Evolutionary conservation across 2,113 vertebrate species (phyloP).

Genomic region (Sisor rabdophorus): DNA sequence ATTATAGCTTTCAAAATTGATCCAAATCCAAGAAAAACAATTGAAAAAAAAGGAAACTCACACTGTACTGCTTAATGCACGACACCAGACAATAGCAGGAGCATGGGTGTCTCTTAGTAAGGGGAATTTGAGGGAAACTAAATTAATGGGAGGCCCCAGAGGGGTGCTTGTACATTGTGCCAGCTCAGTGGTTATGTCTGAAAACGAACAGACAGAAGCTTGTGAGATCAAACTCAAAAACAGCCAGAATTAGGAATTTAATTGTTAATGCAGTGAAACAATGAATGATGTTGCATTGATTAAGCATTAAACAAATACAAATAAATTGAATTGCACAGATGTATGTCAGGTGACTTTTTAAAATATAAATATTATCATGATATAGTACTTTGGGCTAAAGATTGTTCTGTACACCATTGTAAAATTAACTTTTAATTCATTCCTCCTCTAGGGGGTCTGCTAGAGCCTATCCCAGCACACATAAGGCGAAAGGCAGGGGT

Average conservation of each 20-base stretch:
- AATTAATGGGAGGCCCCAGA: background rate
- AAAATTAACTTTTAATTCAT: too few relatives aligned
- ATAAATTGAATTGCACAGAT: too few relatives aligned
- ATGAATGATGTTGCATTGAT: too few relatives aligned
- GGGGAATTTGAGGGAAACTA: constrained; percentile 18
- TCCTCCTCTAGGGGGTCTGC: too few relatives aligned
- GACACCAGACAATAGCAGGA: constrained; percentile 3
- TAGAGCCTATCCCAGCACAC: too few relatives aligned
- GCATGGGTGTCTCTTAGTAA: background rate
- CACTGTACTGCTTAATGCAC: background rate
- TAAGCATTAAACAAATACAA: too few relatives aligned
- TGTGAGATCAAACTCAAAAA: background rate
- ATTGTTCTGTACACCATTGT: too few relatives aligned
- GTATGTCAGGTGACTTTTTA: background rate
- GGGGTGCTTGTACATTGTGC: background rate
- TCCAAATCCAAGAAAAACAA: constrained; percentile 19
- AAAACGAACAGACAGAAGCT: background rate
- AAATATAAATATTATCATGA: background rate
- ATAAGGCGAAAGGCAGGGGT: too few relatives aligned
- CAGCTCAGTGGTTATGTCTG: background rate
- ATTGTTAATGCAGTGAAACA: too few relatives aligned
- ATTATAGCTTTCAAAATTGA: background rate
- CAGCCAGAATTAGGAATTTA: too few relatives aligned
- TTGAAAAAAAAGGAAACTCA: background rate
- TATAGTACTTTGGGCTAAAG: background rate